Base-by-base conservation (phyloP, 1,140 invertebrate genomes). In the Venturia canescens region DNA sequence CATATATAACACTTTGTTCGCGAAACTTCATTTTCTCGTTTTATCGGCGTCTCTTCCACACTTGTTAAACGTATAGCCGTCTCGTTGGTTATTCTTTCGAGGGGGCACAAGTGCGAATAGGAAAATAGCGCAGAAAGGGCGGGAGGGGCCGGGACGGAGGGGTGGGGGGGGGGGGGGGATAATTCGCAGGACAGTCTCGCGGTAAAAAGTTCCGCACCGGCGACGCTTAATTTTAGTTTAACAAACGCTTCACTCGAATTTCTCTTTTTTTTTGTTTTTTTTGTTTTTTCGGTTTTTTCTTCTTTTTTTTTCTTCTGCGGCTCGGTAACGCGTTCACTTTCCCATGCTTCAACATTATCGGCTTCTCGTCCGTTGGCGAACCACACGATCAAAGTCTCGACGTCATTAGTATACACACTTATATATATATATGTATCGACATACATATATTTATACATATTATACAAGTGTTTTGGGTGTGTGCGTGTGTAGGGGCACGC, bases 301-400 rank as follows among this genome's bases (percentile, higher is more conserved):
- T 16, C 2, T 16, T 31, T 44, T 4, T 11, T 21, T 1, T 21
- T 71, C 44, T 18, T 29, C 44, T 44, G 69, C 69, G 69, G 69
- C 69, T 71, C 34, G 69, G 69, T 26, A 31, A 71, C 44, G 6
- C 44, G 6, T 71, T 71, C 34, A 71, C 38, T 53, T 74, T 74
- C 53, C n/a, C n/a, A 50, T 23, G 34, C 38, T 71, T 44, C 27
- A n/a, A 38, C 34, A 27, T 74, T 50, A 53, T 74, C 7, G 31
- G 31, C 7, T 34, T 7, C 7, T 74, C 21, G n/a, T 74, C 53
- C 38, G 44, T 74, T 74, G 23, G 44, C 71, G 71, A 74, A 74
- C 2, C 38, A 74, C 71, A 74, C 71, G 21, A 74, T 38, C 26
- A 74, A 69, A 69, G 34, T 34, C 21, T 21, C 34, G 15, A 29